Evolutionary conservation across 2,888 invertebrate species (phyloP).

Genomic region (Spicauda simplicius): DNA sequence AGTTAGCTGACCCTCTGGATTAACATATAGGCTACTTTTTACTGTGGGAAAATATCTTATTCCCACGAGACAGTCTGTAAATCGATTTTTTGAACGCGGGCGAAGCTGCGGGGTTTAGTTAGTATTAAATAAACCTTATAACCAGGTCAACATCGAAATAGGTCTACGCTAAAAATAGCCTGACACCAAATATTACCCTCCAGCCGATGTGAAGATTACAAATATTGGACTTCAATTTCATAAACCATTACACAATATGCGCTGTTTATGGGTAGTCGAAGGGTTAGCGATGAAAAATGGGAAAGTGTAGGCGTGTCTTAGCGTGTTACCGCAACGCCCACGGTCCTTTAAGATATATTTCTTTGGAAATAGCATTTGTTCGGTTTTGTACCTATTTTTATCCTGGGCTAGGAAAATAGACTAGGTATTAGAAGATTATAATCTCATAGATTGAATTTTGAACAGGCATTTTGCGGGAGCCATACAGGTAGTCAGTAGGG

Average conservation of each 20-base stretch:
- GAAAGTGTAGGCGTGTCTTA: neutral
- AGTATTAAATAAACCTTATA: no score
- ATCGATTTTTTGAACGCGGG: no score
- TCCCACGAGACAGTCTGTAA: no score
- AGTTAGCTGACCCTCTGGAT: no score
- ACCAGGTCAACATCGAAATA: neutral
- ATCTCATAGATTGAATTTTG: no score
- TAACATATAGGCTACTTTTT: no score
- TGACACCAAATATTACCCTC: neutral
- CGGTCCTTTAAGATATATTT: neutral
- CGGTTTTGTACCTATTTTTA: neutral
- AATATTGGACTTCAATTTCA: slow-evolving; percentile 13
- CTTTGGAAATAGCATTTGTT: neutral
- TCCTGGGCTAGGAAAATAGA: no score
- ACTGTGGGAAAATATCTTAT: no score
- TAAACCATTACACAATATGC: neutral
- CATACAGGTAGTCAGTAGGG: no score
- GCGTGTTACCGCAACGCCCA: neutral
- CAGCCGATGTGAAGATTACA: slow-evolving; percentile 2
- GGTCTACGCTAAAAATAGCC: neutral
- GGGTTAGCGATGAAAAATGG: neutral
- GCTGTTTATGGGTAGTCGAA: neutral
- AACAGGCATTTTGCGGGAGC: neutral
- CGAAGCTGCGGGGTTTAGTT: no score
- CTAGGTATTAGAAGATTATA: no score